Evolutionary conservation across 2,113 vertebrate species (phyloP), one percentile per base, ranked within the genome.

Genomic region (Ictalurus furcatus): DNA sequence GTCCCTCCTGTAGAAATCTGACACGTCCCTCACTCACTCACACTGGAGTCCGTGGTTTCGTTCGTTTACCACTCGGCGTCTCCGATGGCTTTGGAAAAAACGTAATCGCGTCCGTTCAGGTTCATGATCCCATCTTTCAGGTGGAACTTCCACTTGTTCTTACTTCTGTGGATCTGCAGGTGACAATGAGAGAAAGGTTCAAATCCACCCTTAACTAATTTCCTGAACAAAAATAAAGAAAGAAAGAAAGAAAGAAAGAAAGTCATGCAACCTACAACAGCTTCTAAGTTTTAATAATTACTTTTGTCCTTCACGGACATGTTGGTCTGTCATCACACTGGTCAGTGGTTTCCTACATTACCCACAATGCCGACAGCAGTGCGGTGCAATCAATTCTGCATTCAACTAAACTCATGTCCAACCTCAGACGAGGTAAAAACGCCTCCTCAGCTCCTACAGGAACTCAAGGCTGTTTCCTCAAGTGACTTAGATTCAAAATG

Each of bases 141-240:
- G 95, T 99, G 98, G 96, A 99, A 99, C 95, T 99, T 99, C 98
- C 98, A 99, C 94, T 98, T 99, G 95, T 99, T 99, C 98, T 99
- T 99, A 97, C 98, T 99, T 96, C 98, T 98, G 94, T 99, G 98
- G 91, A 99, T 99, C 98, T 99, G 95, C 37, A 90, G 80, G 82
- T 86, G 81, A 17, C 52, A 5, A 78, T 23, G 16, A 81, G 6
- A 23, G 28, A 34, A 48, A 21, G 21, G 58, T 61, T 61, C 16
- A 61, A 61, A 21, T 61, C 25, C 63, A n/a, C 63, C 21, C 23
- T 28, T 1, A 65, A n/a, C 25, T 48, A 6, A 28, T 44, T 44
- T 44, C 40, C 40, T 44, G 40, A 44, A 40, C 40, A 40, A 4
- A 40, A 40, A n/a, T n/a, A 40, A 40, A 40, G 40, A 40, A 40